phyloP scores from a whole-genome alignment of 2,888 invertebrate species.

The Mythimna impura region DNA sequence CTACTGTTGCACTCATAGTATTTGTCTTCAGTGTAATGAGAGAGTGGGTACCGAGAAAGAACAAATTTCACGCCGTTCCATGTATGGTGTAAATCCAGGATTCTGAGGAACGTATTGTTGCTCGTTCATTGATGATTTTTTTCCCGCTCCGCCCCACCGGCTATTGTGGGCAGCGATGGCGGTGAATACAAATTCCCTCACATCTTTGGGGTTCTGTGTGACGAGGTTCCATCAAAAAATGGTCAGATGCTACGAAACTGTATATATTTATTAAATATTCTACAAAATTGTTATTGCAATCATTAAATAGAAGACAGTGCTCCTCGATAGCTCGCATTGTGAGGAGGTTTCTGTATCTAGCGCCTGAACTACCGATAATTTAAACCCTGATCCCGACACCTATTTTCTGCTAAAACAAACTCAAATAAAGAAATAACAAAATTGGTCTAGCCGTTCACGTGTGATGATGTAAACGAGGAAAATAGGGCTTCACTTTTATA shows the following conservation, averaged over 20 bases:
- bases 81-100: slow-evolving; percentile 71
- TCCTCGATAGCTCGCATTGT: too few relatives aligned
- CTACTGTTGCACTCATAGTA: slow-evolving; percentile 63
- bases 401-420: too few relatives aligned
- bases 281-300: background rate
- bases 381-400: too few relatives aligned
- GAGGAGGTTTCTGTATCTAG: too few relatives aligned
- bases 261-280: background rate
- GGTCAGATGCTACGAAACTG: background rate
- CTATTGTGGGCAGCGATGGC: slow-evolving; percentile 74
- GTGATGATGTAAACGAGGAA: too few relatives aligned
- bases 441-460: too few relatives aligned
- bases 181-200: slow-evolving; percentile 67
- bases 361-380: too few relatives aligned
- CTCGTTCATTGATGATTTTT: slow-evolving; percentile 83
- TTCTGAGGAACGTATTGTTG: slow-evolving; percentile 77
- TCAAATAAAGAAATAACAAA: too few relatives aligned
- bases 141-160: slow-evolving; percentile 74
- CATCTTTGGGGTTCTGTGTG: slow-evolving; percentile 54
- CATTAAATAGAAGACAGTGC: background rate
- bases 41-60: slow-evolving; percentile 72
- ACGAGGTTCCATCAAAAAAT: background rate
- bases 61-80: slow-evolving; percentile 79
- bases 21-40: slow-evolving; percentile 69
- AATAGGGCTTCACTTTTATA: too few relatives aligned